phyloP scores from a whole-genome alignment of 2,888 invertebrate genomes.

The Heteropelma amictum region DNA sequence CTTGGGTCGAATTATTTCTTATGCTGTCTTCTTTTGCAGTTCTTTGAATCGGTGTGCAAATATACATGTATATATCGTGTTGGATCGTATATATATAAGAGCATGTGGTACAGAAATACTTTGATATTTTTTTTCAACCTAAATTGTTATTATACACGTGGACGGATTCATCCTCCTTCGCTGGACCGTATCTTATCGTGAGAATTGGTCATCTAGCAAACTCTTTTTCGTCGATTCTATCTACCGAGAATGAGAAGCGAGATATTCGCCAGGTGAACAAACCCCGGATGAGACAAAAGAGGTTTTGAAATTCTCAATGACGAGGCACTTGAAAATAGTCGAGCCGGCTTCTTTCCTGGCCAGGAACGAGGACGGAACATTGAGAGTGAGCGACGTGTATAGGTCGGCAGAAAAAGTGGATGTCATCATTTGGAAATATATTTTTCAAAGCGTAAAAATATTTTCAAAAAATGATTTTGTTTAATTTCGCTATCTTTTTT shows the following conservation, averaged over 20 bases:
- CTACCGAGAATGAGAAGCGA: not conserved
- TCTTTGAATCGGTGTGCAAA: no score
- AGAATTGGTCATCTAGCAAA: no score
- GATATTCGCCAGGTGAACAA: not conserved
- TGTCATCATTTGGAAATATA: not conserved
- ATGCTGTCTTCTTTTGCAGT: conserved; percentile 36
- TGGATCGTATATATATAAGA: no score
- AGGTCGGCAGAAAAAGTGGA: not conserved
- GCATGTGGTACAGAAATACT: no score
- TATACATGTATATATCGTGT: not conserved
- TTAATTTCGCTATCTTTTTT: no score
- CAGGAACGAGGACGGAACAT: not conserved
- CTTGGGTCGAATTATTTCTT: conserved; percentile 57
- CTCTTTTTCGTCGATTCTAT: not conserved
- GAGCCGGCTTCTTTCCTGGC: not conserved
- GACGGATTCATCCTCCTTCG: no score
- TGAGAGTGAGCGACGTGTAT: no score
- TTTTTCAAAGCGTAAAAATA: no score
- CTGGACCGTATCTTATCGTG: no score
- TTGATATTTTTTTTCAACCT: no score
- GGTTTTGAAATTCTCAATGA: not conserved
- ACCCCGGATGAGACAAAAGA: not conserved
- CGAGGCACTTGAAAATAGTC: not conserved
- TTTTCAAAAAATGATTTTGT: no score
- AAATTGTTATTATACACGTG: no score